Evolutionary conservation across 2,113 vertebrate species (phyloP).

Genomic region (Hymenochirus boettgeri): DNA sequence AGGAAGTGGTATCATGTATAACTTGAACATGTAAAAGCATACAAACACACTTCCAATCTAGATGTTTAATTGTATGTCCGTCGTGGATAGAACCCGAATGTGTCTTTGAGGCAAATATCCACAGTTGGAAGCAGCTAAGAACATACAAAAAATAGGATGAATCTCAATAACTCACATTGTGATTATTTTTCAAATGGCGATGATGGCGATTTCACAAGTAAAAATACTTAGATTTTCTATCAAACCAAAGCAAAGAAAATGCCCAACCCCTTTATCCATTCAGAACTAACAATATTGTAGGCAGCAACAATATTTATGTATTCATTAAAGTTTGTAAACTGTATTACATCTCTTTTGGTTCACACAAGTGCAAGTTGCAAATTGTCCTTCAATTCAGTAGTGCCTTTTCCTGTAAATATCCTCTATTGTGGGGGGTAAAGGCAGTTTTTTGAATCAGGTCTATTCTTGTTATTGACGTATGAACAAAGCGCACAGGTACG

Average conservation of each 20-base stretch:
- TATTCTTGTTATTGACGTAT: slow-evolving; percentile 98
- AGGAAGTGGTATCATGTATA: too few relatives aligned
- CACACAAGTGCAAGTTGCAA: slow-evolving; percentile 92
- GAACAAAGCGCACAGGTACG: slow-evolving; percentile 97
- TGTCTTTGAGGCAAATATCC: slow-evolving; percentile 78
- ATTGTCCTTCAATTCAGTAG: slow-evolving; percentile 85
- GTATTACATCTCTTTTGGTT: slow-evolving; percentile 72
- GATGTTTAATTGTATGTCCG: slow-evolving; percentile 60
- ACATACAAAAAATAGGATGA: slow-evolving; percentile 56
- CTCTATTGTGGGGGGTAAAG: slow-evolving; percentile 99
- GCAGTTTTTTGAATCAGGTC: slow-evolving; percentile 98
- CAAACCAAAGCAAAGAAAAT: slow-evolving; percentile 51
- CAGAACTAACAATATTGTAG: slow-evolving; percentile 62
- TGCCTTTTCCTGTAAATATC: slow-evolving; percentile 99
- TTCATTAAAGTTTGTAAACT: slow-evolving; percentile 84
- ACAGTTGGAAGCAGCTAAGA: slow-evolving; percentile 81
- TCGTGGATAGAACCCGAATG: slow-evolving; percentile 69
- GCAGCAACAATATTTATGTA: slow-evolving; percentile 72
- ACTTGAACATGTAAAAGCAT: slow-evolving; percentile 9
- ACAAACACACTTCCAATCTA: slow-evolving; percentile 50
- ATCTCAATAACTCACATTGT: slow-evolving; percentile 70
- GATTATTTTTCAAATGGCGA: slow-evolving; percentile 67
- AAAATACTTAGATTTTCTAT: slow-evolving; percentile 58
- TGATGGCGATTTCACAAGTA: slow-evolving; percentile 63
- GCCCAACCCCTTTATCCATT: slow-evolving; percentile 52